Conservation (phyloP, 2,113 vertebrate species). For the Thryonomys swinderianus region DNA sequence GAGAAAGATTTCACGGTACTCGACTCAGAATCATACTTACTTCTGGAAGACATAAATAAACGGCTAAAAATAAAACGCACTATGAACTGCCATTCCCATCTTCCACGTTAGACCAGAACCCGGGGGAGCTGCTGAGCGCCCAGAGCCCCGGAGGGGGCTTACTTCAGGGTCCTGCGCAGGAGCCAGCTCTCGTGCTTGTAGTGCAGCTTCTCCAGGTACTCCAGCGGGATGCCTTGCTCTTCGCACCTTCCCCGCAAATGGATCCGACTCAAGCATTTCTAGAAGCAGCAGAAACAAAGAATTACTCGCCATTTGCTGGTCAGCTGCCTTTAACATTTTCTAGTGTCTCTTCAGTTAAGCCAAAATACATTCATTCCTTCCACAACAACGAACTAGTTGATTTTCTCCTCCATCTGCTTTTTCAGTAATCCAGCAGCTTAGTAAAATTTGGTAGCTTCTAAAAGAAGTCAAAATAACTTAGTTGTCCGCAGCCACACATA, state of each 20-base stretch:
- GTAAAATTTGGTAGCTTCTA: background rate
- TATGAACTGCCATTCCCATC: background rate
- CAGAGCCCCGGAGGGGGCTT: conserved; percentile 61
- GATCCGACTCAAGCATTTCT: conserved; percentile 95
- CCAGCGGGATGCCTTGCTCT: conserved; percentile 95
- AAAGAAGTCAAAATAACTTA: conserved; percentile 26
- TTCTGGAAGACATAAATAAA: conserved; percentile 3
- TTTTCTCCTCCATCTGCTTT: conserved; percentile 14
- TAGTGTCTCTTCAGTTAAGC: conserved; percentile 9
- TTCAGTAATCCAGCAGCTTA: background rate
- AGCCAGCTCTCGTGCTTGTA: conserved; percentile 97
- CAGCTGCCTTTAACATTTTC: conserved; percentile 5
- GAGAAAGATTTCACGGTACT: background rate
- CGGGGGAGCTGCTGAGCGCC: background rate
- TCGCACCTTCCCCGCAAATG: conserved; percentile 93
- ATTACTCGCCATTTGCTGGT: conserved; percentile 7
- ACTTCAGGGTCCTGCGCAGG: conserved; percentile 93
- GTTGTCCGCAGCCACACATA: background rate
- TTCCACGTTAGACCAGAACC: conserved; percentile 13
- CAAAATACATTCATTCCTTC: conserved; percentile 34
- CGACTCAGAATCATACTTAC: background rate
- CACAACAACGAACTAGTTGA: conserved; percentile 8
- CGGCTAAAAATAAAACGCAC: background rate
- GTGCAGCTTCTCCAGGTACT: conserved; percentile 97
- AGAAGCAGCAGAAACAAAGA: background rate